Base-by-base conservation (phyloP, 2,888 invertebrate species). In the Myopa tessellatipennis region DNA sequence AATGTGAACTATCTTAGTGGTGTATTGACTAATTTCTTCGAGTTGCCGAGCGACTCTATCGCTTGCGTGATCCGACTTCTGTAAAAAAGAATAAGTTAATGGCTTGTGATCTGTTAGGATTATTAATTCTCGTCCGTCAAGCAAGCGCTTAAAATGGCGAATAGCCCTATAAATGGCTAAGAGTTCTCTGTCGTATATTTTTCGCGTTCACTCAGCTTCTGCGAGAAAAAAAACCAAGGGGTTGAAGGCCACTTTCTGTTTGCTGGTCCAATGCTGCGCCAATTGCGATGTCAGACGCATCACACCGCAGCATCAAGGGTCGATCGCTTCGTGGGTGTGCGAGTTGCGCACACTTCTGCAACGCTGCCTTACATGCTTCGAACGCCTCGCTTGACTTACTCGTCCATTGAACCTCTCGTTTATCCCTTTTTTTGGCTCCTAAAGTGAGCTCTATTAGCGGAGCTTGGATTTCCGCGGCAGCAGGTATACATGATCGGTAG, bases 381-480 rank as follows among this genome's bases (percentile, higher is more conserved):
- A 83, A 83, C 16, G 83, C 80, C 18, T 63, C 12, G 45, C 79
- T 52, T 4, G 79, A 71, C 18, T 18, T 40, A 4, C 60, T 12
- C 14, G 83, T 81, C 82, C 83, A 82, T 6, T 34, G 36, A 4
- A 83, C 77, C 36, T 78, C 79, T 26, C 78, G 12, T 36, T 81
- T 81, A 61, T 82, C 80, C 6, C 78, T 81, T 72, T 81, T 83
- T 12, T 74, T 80, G 8, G 81, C 70, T 1, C 79, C 61, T 14
- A 73, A 12, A 16, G 77, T 74, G 18, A 74, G 72, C 7, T 77
- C 61, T 74, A 74, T 83, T 82, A 58, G 3, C 14, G 3, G 58
- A n/a, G 58, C 58, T 58, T 58, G 4, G n/a, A 58, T 58, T 4
- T 3, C n/a, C n/a, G 16, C 58, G 14, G 58, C 58, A 58, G 14